Percentiles rank a stretch among this genome's conserved stretches.
Conservation (phyloP, 2,797 vertebrate genomes). For the Acanthis flammea region DNA sequence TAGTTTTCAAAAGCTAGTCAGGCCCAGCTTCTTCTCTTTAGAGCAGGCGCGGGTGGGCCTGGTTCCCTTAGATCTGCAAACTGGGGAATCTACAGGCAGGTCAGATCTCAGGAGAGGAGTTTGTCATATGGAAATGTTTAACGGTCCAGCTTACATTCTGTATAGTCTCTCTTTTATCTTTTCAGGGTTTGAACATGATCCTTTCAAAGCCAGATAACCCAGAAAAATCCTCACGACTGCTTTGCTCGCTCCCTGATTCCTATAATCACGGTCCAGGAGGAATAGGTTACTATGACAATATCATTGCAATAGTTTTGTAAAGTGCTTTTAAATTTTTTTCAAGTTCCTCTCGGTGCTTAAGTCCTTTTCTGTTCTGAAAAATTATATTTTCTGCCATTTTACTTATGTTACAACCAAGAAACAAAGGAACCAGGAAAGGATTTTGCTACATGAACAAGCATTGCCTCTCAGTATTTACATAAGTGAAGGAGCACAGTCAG, state of each 20-base stretch:
- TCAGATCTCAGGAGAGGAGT: slow-evolving; percentile 75
- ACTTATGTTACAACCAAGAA: not conserved
- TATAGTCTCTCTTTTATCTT: slow-evolving; percentile 77
- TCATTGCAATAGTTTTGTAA: slow-evolving; percentile 53
- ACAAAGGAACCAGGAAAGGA: not conserved
- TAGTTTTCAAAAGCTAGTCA: slow-evolving; percentile 65
- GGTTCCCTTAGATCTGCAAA: slow-evolving; percentile 67
- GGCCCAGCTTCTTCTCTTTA: slow-evolving; percentile 23
- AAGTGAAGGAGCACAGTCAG: not conserved
- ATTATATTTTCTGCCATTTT: not conserved
- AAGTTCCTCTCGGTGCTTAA: not conserved
- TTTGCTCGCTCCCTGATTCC: slow-evolving; percentile 52
- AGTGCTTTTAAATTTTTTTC: slow-evolving; percentile 1
- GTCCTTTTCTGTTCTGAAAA: slow-evolving; percentile 24
- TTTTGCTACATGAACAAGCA: not conserved
- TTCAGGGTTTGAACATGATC: slow-evolving; percentile 78
- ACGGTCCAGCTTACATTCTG: slow-evolving; percentile 69
- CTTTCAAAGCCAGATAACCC: slow-evolving; percentile 80
- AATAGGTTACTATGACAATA: slow-evolving; percentile 72
- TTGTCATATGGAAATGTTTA: slow-evolving; percentile 80
- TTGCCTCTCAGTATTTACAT: not conserved
- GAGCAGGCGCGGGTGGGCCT: slow-evolving; percentile 35
- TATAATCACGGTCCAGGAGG: slow-evolving; percentile 55
- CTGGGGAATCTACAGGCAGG: slow-evolving; percentile 69
- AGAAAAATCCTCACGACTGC: slow-evolving; percentile 61